Conservation (phyloP, 2,888 invertebrate genomes). For the Phortica okadai region DNA sequence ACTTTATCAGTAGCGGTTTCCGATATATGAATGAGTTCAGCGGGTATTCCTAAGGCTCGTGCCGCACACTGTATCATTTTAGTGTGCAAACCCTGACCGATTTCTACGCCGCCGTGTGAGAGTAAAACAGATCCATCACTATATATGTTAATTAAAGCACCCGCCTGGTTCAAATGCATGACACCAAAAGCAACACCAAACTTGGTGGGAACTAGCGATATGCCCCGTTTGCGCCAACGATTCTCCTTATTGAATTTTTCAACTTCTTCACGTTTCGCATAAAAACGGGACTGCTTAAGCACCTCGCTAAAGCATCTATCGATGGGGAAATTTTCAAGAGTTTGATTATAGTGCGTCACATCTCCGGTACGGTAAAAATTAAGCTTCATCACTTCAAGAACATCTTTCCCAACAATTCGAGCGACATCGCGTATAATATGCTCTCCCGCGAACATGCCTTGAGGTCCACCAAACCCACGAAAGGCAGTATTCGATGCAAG, state of each 20-base stretch:
- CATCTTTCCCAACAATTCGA: conserved; percentile 81
- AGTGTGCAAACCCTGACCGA: conserved; percentile 97
- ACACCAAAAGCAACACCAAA: conserved; percentile 90
- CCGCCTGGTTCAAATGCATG: conserved; percentile 88
- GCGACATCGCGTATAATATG: conserved; percentile 87
- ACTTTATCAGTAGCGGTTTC: conserved; percentile 94
- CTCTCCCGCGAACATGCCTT: conserved; percentile 92
- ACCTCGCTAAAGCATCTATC: conserved; percentile 89
- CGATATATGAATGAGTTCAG: conserved; percentile 85
- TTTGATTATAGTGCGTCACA: conserved; percentile 86
- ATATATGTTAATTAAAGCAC: conserved; percentile 92
- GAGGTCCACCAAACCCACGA: conserved; percentile 93
- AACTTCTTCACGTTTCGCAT: conserved; percentile 79
- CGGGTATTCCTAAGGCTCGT: conserved; percentile 82
- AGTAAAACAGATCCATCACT: conserved; percentile 91
- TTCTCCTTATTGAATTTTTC: conserved; percentile 86
- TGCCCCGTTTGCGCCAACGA: conserved; percentile 91
- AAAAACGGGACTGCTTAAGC: conserved; percentile 81
- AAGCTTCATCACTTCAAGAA: conserved; percentile 81
- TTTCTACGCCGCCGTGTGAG: conserved; percentile 95
- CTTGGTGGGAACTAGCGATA: conserved; percentile 88
- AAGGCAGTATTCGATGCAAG: conserved; percentile 95
- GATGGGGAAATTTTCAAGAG: conserved; percentile 84
- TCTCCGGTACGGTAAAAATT: conserved; percentile 91
- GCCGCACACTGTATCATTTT: conserved; percentile 96